These are phyloP conservation scores for Meles meles DNA, from an alignment of 2,113 vertebrate species.

Conservation along the genomic window DNA sequence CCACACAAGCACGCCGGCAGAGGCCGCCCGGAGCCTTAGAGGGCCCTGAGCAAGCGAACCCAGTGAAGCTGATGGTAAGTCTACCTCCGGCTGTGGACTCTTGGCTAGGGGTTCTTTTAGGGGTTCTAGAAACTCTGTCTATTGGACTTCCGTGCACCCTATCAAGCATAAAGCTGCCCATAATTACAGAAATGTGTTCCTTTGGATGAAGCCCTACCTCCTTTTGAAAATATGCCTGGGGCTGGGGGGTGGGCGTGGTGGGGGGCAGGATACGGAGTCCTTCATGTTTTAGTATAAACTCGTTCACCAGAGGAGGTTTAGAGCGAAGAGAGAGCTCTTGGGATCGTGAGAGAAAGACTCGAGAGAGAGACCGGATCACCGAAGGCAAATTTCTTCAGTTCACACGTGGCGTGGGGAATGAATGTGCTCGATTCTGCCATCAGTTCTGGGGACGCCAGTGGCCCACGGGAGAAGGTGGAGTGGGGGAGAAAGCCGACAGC, in stretches of 20 bases:
- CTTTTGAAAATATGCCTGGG: background rate
- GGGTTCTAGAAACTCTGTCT: background rate
- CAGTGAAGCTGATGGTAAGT: background rate
- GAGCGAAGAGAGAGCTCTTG: background rate
- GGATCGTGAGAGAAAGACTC: background rate
- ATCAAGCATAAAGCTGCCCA: background rate
- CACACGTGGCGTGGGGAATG: background rate
- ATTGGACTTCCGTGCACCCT: background rate
- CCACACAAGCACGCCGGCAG: fast-evolving
- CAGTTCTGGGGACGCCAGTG: background rate
- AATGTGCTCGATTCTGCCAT: background rate
- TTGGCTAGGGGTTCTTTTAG: background rate
- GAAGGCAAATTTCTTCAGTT: background rate
- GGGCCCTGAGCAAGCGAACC: background rate
- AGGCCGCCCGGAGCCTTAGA: background rate
- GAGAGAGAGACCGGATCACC: background rate
- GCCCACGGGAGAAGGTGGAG: background rate
- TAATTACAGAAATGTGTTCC: background rate
- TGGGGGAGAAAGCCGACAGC: background rate
- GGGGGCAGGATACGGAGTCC: background rate
- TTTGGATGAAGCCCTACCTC: background rate
- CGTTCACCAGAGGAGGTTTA: background rate
- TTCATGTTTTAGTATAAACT: background rate
- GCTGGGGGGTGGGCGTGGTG: fast-evolving
- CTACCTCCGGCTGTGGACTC: background rate